These are phyloP conservation scores for Allygus modestus DNA, from an alignment of 2,888 invertebrate species.

Conservation along the genomic window DNA sequence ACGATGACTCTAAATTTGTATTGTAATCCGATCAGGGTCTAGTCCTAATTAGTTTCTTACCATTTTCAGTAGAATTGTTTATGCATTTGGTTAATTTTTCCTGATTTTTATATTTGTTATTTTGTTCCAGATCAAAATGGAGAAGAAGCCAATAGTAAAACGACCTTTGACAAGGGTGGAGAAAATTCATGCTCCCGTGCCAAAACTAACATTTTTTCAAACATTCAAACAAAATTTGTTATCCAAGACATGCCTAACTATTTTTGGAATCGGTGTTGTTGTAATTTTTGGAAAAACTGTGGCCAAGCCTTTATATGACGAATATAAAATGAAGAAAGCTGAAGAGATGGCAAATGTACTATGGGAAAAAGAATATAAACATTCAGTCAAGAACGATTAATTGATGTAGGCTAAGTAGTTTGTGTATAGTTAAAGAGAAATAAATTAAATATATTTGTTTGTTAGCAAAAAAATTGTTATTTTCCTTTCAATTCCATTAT, in stretches of 20 bases:
- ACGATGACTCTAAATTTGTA: too few species aligned
- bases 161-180: conserved; percentile 10
- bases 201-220: not conserved
- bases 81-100: too few species aligned
- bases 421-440: not conserved
- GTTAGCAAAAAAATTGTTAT: not conserved
- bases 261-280: not conserved
- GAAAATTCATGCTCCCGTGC: not conserved
- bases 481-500: not conserved
- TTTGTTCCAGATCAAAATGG: conserved; percentile 24
- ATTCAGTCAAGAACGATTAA: not conserved
- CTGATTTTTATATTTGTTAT: not conserved
- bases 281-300: not conserved
- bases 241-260: not conserved
- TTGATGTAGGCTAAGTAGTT: not conserved
- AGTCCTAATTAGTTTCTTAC: too few species aligned
- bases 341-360: conserved; percentile 15
- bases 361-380: conserved; percentile 34
- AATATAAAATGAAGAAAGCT: not conserved
- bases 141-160: not conserved
- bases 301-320: not conserved
- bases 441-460: conserved; percentile 26
- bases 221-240: not conserved
- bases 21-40: too few species aligned
- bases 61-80: too few species aligned